Evolutionary conservation across 2,797 vertebrate genomes (phyloP), one percentile per base, ranked within the genome.

Genomic region (Melanotaenia nigrans): DNA sequence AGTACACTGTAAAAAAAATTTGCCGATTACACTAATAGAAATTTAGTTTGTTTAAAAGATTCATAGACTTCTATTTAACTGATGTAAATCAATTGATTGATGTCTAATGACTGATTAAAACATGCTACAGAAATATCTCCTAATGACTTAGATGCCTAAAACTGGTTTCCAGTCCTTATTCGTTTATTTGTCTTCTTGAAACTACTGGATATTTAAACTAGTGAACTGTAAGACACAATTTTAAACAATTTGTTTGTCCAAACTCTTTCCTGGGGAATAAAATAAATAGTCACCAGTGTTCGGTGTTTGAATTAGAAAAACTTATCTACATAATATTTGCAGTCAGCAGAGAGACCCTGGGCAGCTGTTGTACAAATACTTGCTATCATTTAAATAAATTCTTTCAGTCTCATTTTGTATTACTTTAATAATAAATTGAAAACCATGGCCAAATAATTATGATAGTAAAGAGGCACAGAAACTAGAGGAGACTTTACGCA

Each of bases 381-480:
- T 53, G 45, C 65, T 57, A 36, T 61, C 36, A 53, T 79, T 81
- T 79, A 38, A 74, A 45, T 82, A 24, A 40, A 81, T 70, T 68
- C 54, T 38, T 47, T 72, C 61, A 72, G 49, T 68, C 57, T 75
- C 11, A 53, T 85, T 82, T 75, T 68, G 51, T 72, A 77, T 64
- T 49, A 63, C 70, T 74, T 82, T 75, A 77, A 79, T 76, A 49
- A 71, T 70, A 71, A 79, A 82, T 80, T 73, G 55, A 88, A 84
- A 86, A 69, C 55, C 59, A 56, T 45, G 65, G 76, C 59, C 45
- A 72, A 62, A 74, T 49, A 79, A 83, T 56, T 53, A 68, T 65
- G 51, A 54, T 36, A 49, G 62, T 25, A 16, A 65, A 60, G 42
- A 78, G 33, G 57, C 49, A 68, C 16, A 25, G 53, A 4, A 61